Evolutionary conservation across 2,888 invertebrate genomes (phyloP), one percentile per base, ranked within the genome.

Genomic region (Drymonia ruficornis): DNA sequence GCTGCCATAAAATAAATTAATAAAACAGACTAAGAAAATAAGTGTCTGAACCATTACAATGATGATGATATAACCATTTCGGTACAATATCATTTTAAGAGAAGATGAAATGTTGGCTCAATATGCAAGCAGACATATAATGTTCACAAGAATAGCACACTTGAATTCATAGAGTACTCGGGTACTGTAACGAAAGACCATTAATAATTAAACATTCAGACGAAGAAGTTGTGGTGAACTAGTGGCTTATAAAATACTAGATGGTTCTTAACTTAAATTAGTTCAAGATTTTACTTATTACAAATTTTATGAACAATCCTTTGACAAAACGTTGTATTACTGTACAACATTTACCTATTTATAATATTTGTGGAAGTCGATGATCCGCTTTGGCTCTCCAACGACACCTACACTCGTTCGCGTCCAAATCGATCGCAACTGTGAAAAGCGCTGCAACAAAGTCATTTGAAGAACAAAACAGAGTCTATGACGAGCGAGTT

Each of bases 321-420:
- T 23, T 23, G 23, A 23, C 6, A 2, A 23, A 23, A 23, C 23
- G 23, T 4, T 7, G n/a, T 36, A n/a, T 52, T 38, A 28, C 47
- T 42, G 49, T 49, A 45, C 55, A 63, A 61, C 60, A 62, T 59
- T 62, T 52, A 52, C 46, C 67, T 76, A 68, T 68, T 71, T 70
- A 67, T 71, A 73, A 67, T 57, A 55, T 48, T 49, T 64, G 61
- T 65, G 63, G 63, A 76, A 72, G 80, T 82, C 78, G 80, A 78
- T 79, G 80, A 83, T 81, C 81, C 73, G 71, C 75, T 72, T 83
- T 84, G 82, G 80, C 81, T 80, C 74, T 67, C 62, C 52, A 61
- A 61, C 63, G 67, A 80, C 80, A 74, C 81, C 82, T 78, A 85
- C 82, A 73, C 77, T 58, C 50, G 58, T 74, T 74, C 64, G 72